Conservation (phyloP, 2,888 invertebrate genomes). For the Temnothorax rugatulus region DNA sequence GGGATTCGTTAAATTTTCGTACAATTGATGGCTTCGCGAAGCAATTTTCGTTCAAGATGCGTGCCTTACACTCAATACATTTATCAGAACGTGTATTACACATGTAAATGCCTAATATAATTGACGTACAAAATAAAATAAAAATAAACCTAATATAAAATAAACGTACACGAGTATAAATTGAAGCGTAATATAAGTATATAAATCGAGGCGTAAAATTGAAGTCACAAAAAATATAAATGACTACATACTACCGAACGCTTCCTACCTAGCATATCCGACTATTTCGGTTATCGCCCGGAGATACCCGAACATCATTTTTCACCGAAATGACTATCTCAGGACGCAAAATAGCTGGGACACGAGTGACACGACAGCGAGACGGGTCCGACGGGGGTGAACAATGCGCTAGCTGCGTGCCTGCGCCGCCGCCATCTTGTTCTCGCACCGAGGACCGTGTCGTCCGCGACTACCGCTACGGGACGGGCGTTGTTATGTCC, state of each 20-base stretch:
- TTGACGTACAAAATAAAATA: too few relatives aligned
- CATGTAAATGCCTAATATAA: background rate
- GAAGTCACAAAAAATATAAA: too few relatives aligned
- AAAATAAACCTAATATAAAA: too few relatives aligned
- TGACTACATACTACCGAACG: background rate
- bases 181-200: background rate
- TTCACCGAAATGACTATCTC: background rate
- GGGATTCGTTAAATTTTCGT: background rate
- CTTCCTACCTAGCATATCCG: background rate
- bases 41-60: background rate
- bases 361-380: background rate
- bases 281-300: background rate
- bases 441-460: constrained; percentile 62
- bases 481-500: constrained; percentile 67
- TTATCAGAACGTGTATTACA: background rate
- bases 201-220: background rate
- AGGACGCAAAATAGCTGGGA: background rate
- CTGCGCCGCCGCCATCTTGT: constrained; percentile 71
- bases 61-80: background rate
- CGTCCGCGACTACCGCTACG: constrained; percentile 36
- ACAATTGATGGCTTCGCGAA: background rate
- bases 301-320: too few relatives aligned
- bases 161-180: background rate
- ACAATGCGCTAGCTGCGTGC: constrained; percentile 49
- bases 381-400: constrained; percentile 42